Evolutionary conservation across 2,113 vertebrate genomes (phyloP).

Genomic region (Helogale parvula): DNA sequence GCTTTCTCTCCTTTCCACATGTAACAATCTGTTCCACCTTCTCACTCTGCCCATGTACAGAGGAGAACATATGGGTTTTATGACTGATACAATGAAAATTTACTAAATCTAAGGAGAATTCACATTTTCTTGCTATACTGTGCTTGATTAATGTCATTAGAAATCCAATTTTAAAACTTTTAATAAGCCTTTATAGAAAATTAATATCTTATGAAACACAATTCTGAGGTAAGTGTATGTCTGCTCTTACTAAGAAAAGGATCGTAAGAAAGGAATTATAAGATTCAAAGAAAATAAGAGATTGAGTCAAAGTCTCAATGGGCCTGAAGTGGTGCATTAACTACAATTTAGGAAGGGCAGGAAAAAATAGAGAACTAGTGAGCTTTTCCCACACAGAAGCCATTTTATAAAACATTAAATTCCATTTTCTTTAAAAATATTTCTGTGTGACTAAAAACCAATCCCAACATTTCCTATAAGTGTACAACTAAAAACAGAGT

Average conservation of each 20-base stretch:
- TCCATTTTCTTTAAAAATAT: neutral
- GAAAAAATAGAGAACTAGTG: neutral
- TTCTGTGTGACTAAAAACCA: neutral
- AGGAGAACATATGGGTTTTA: slow-evolving; percentile 20
- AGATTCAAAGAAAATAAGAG: slow-evolving; percentile 34
- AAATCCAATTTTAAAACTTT: neutral
- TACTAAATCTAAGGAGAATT: slow-evolving; percentile 23
- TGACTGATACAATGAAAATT: slow-evolving; percentile 38
- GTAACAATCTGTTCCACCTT: neutral
- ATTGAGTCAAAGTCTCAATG: neutral
- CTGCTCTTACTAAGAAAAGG: neutral
- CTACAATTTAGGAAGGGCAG: neutral
- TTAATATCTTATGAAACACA: neutral
- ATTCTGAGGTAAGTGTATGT: neutral
- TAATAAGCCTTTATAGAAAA: neutral
- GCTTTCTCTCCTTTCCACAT: neutral
- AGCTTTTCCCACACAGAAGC: neutral
- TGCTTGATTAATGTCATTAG: neutral
- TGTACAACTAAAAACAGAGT: neutral
- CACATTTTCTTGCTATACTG: neutral
- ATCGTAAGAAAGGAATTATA: neutral
- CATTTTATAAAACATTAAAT: slow-evolving; percentile 43
- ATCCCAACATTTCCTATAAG: neutral
- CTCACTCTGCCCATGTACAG: neutral
- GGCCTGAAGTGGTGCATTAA: neutral